Evolutionary conservation across 2,797 vertebrate species (phyloP), one percentile per base, ranked within the genome.

Genomic region (Xenentodon cancila): DNA sequence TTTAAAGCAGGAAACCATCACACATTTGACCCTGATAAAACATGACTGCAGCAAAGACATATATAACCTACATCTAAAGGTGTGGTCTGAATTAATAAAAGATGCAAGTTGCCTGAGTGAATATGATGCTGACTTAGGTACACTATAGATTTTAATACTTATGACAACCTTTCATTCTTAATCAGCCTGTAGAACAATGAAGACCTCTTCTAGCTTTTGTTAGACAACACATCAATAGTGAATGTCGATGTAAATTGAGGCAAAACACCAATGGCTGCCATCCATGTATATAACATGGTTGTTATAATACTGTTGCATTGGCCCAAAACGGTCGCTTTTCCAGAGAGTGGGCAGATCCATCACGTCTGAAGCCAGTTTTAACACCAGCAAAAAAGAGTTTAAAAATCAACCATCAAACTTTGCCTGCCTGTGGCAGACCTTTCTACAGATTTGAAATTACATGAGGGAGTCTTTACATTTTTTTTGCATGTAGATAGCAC

Each of bases 331-430:
- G 80, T 79, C 77, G 56, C 56, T 75, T 81, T 71, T 43, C 40
- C 59, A 68, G 51, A 25, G 3, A 25, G 25, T 62, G 45, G 11
- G 21, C 27, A 32, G 19, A 81, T 80, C 79, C 68, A 62, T 77
- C 62, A 73, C 66, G 57, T 71, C 64, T 50, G 40, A 44, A 59
- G 44, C 50, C 68, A 61, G 9, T 75, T 59, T 59, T 55, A 43
- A 45, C 20, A 53, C 72, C 67, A 70, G 5, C 25, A 25, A 25
- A 50, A 60, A 77, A 72, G 30, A 78, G 72, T 59, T 78, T 81
- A 77, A 77, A 71, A 84, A 82, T 85, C 63, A 70, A 62, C 54
- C 78, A 64, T 82, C 75, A 75, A 75, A 74, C 64, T 71, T 47
- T 52, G 44, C 45, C 40, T 72, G 64, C 40, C 52, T 34, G 22